Base-by-base conservation (phyloP, 2,888 invertebrate genomes). In the Andrena trimmerana region DNA sequence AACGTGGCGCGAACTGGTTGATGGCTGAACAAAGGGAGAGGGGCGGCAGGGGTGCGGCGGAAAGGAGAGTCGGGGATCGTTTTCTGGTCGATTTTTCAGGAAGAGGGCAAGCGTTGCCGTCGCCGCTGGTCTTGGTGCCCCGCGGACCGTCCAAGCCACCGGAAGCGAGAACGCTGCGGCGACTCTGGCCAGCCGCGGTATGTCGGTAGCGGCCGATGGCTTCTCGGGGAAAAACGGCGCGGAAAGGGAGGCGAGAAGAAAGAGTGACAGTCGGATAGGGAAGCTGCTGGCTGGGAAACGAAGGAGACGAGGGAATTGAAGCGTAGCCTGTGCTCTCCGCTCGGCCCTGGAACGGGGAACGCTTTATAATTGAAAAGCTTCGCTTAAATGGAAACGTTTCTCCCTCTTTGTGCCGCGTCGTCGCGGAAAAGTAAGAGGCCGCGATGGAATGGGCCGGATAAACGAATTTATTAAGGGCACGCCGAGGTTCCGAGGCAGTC, bases 361-460 rank as follows among this genome's bases (percentile, higher is more conserved):
- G 89, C 90, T 90, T 92, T 90, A 91, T 92, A 92, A 92, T 92
- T 92, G 92, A 92, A 92, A 91, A 91, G 92, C 91, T 90, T 89
- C 89, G 91, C 85, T 92, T 90, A 91, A 92, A 91, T 91, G 90
- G 88, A 86, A 91, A 86, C 88, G 88, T 90, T 91, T 86, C 88
- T 87, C 57, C 24, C 88, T 86, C 86, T 87, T 90, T 86, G 82
- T 81, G 78, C 77, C 70, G 81, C 31, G 86, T 74, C 81, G 78
- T 78, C 85, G 87, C 77, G 83, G 87, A 86, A 84, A 89, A 90
- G 88, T 88, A 87, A 87, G 87, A 89, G 83, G 84, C 59, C 77
- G 62, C 57, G 8, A 57, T 63, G 73, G 72, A 76, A 83, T 60
- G 83, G 80, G 67, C 60, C 66, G 86, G 86, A 85, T 91, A 91